A percentile compares a stretch with the other conserved stretches of the same genome.
Evolutionary conservation across 2,797 vertebrate species (phyloP).

Genomic region (Nasua narica): DNA sequence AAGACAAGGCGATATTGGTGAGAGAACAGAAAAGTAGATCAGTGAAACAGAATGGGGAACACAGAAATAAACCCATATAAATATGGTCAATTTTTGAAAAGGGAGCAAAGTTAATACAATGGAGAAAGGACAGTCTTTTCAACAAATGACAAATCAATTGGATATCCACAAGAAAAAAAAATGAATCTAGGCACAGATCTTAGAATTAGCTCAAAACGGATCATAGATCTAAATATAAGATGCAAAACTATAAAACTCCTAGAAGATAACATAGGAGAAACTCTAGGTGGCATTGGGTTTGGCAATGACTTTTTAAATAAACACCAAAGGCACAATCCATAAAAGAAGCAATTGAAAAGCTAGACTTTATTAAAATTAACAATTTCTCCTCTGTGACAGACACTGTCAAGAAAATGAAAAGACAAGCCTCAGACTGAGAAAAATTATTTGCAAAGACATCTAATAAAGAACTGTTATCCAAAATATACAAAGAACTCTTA

Average conservation of each 20-base stretch:
- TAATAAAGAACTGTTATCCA: neutral
- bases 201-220: neutral
- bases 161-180: neutral
- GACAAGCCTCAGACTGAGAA: neutral
- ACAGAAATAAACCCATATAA: neutral
- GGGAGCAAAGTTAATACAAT: neutral
- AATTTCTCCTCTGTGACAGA: neutral
- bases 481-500: neutral
- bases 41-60: neutral
- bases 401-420: neutral
- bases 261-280: neutral
- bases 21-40: neutral
- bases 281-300: neutral
- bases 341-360: neutral
- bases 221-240: neutral
- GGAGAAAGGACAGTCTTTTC: neutral
- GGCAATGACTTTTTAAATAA: neutral
- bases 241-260: neutral
- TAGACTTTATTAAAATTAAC: neutral
- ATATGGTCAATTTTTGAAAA: neutral
- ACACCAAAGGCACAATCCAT: neutral
- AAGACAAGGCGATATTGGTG: neutral
- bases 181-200: neutral
- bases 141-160: neutral
- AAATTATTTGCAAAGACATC: neutral